phyloP scores from a whole-genome alignment of 2,888 invertebrate genomes.

The Lepetodrilus schrolli region DNA sequence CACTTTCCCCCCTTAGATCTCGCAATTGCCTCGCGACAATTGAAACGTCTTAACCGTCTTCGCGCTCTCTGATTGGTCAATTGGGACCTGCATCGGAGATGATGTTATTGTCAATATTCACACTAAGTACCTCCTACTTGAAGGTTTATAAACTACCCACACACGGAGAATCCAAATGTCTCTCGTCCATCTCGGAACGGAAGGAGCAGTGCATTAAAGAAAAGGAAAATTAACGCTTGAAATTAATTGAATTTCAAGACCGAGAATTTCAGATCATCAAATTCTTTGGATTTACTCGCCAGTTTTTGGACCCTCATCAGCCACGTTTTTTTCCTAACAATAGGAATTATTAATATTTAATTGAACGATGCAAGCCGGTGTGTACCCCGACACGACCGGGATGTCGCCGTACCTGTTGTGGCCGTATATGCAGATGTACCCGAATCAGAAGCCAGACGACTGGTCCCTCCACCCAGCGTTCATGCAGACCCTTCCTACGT shows the following conservation, averaged over 20 bases:
- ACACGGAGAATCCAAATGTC: background rate
- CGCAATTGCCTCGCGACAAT: slow-evolving; percentile 13
- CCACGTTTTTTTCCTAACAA: background rate
- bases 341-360: background rate
- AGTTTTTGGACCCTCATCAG: background rate
- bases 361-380: slow-evolving; percentile 36
- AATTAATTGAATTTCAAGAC: background rate
- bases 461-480: slow-evolving; percentile 61
- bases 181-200: background rate
- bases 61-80: slow-evolving; percentile 13
- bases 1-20: background rate
- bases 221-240: background rate
- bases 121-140: slow-evolving; percentile 6
- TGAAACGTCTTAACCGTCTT: background rate
- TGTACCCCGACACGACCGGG: slow-evolving; percentile 20
- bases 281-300: background rate
- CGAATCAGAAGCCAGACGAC: slow-evolving; percentile 51
- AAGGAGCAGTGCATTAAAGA: background rate
- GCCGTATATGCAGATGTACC: slow-evolving; percentile 41
- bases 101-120: slow-evolving; percentile 1
- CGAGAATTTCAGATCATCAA: background rate
- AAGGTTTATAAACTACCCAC: slow-evolving; percentile 6
- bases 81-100: background rate
- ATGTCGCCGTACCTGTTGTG: slow-evolving; percentile 40
- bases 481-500: slow-evolving; percentile 44